A percentile compares a stretch with the other conserved stretches of the same genome.
These are phyloP conservation scores for Melikaiella ostensackeni DNA, from an alignment of 2,888 invertebrate genomes.

Conservation along the genomic window DNA sequence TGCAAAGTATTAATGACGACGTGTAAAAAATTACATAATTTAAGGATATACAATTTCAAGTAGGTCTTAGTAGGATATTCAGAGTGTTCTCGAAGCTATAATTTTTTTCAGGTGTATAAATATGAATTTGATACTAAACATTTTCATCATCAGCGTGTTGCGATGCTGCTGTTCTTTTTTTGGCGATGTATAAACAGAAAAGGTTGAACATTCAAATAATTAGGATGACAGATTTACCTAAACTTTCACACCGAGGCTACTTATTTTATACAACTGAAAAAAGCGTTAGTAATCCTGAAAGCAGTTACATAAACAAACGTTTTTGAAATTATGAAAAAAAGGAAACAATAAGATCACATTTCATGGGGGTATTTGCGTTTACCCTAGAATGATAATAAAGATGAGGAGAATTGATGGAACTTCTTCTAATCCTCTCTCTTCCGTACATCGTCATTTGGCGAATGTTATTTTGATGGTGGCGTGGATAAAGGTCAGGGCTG, in stretches of 20 bases:
- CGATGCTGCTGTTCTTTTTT: neutral
- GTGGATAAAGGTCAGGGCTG: conserved; percentile 70
- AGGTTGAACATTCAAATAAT: conserved; percentile 23
- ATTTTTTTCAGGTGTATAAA: too few relatives aligned
- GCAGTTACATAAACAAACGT: conserved; percentile 12
- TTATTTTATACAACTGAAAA: neutral
- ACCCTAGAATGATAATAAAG: conserved; percentile 75
- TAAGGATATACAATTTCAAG: too few relatives aligned
- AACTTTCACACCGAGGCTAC: conserved; percentile 72
- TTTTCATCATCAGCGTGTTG: too few relatives aligned
- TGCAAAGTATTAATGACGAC: too few relatives aligned
- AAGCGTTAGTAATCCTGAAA: conserved; percentile 22
- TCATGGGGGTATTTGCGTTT: conserved; percentile 54
- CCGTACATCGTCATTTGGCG: conserved; percentile 48
- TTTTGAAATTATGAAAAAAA: conserved; percentile 17
- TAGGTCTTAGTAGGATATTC: too few relatives aligned
- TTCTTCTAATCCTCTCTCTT: conserved; percentile 66
- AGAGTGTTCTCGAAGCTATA: too few relatives aligned
- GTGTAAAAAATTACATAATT: too few relatives aligned
- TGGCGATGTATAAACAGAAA: neutral
- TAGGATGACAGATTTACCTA: neutral
- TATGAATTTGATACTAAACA: too few relatives aligned
- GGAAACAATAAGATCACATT: neutral
- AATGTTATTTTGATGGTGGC: conserved; percentile 45
- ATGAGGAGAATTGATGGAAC: conserved; percentile 70